Evolutionary conservation across 1,140 invertebrate genomes (phyloP), one percentile per base, ranked within the genome.

Genomic region (Diorhabda elongata): DNA sequence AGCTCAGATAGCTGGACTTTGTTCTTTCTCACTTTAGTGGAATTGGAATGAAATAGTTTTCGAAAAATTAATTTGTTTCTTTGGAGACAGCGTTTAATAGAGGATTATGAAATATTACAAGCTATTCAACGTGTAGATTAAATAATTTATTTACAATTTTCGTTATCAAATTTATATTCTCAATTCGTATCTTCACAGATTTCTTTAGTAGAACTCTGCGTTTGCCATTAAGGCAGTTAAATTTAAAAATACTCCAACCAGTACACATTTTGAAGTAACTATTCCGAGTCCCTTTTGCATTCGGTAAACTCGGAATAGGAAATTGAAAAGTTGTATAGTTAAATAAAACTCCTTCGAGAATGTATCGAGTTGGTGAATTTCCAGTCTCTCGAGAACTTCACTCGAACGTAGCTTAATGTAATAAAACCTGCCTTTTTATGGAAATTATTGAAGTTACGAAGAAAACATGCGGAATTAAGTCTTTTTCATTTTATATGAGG

Each of bases 321-420:
- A 74, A 74, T 74, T 74, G 73, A 74, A 74, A 74, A 74, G 73
- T 74, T 74, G 72, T 71, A 74, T 67, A 71, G 62, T 74, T 74
- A 74, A 74, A 74, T 74, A 73, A 74, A 74, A 72, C 69, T 74
- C 67, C 45, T 72, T 69, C 63, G 65, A 69, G 68, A 68, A 66
- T 62, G 68, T 58, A 70, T 74, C 64, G 71, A 72, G 68, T 60
- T 45, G 63, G 69, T 68, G 69, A 41, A 41, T 61, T 59, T 68
- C n/a, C 57, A 66, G 66, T 71, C 69, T 64, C 56, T 57, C 70
- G 70, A 63, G 65, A 64, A 65, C 63, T 69, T 52, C 47, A 69
- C 71, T 67, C 67, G 67, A 68, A 62, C 68, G 71, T 68, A 45
- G 67, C 58, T 66, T 70, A 70, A 72, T 69, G 73, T 61, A 72